Evolutionary conservation across 2,113 vertebrate species (phyloP).

Genomic region (Hassar affinis): DNA sequence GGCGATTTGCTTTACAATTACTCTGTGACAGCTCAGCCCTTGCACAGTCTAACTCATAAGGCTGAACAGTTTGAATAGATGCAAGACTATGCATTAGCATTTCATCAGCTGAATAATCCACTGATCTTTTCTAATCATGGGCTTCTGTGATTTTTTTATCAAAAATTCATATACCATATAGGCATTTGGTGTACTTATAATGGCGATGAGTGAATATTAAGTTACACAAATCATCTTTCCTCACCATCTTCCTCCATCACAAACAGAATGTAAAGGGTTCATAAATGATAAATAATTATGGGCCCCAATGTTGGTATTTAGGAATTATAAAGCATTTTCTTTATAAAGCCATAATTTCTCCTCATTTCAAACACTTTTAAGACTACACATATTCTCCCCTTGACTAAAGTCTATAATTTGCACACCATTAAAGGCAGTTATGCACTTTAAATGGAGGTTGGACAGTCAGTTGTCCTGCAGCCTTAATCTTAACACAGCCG

Average conservation of each 20-base stretch:
- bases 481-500: no score
- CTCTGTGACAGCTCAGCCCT: background rate
- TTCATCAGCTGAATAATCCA: constrained; percentile 16
- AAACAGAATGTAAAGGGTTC: background rate
- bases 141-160: constrained; percentile 24
- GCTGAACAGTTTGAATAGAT: background rate
- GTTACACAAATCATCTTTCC: constrained; percentile 6
- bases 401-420: background rate
- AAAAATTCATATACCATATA: constrained; percentile 7
- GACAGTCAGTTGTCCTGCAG: no score
- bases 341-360: background rate
- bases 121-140: constrained; percentile 22
- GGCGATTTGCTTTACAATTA: constrained; percentile 2
- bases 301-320: background rate
- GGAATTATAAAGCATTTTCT: background rate
- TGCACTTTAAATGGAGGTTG: no score
- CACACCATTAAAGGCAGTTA: no score
- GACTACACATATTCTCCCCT: background rate
- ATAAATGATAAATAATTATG: constrained; percentile 23
- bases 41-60: background rate
- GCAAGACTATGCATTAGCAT: constrained; percentile 29
- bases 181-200: constrained; percentile 11
- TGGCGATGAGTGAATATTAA: background rate
- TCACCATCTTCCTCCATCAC: background rate
- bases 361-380: background rate